Evolutionary conservation across 2,888 invertebrate species (phyloP).

Genomic region (Eupithecia exiguata): DNA sequence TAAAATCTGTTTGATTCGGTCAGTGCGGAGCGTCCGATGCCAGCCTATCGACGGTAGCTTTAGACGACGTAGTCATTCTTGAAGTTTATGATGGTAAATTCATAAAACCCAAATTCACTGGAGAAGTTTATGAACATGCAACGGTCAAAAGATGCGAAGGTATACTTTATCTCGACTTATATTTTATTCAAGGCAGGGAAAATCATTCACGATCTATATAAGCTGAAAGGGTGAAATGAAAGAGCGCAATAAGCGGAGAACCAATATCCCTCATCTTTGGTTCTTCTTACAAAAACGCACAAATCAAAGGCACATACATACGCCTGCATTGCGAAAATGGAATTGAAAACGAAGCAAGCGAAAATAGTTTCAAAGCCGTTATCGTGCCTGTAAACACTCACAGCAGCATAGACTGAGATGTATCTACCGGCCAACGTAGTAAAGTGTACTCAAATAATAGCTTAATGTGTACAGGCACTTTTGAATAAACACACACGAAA

Average conservation of each 20-base stretch:
- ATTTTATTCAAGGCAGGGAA: neutral
- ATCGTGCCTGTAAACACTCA: neutral
- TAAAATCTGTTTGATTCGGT: too few relatives aligned
- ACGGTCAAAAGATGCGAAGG: neutral
- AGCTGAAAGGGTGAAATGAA: neutral
- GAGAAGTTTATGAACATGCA: neutral
- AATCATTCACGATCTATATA: neutral
- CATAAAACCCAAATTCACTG: neutral
- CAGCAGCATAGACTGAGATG: neutral
- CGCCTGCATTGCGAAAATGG: neutral
- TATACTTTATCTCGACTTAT: neutral
- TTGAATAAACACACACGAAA: constrained; percentile 20
- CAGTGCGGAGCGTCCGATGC: too few relatives aligned
- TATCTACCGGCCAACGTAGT: neutral
- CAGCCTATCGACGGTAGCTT: neutral
- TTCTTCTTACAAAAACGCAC: neutral
- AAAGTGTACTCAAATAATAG: neutral
- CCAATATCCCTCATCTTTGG: neutral
- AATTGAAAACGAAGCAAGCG: neutral
- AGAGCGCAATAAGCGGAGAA: neutral
- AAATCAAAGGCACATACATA: neutral
- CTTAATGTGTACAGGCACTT: constrained; percentile 4
- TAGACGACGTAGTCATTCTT: neutral
- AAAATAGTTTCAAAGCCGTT: neutral
- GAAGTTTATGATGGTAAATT: neutral